These are phyloP conservation scores for Rhincodon typus DNA, from an alignment of 2,797 vertebrate species.

Conservation along the genomic window DNA sequence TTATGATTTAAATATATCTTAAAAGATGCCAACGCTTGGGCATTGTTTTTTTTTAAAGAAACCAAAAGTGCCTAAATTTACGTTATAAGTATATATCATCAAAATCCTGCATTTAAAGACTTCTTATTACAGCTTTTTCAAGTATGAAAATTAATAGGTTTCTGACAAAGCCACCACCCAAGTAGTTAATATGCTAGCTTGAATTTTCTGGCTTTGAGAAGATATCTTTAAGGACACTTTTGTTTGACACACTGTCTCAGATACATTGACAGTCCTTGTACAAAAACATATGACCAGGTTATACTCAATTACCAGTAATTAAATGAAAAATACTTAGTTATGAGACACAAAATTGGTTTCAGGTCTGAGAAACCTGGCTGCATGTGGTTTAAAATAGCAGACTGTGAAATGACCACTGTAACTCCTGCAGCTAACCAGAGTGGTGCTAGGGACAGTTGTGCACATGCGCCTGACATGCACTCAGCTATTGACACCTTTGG, in stretches of 20 bases:
- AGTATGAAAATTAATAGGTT: not conserved
- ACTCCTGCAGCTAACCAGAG: not conserved
- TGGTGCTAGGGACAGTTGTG: not conserved
- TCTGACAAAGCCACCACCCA: not conserved
- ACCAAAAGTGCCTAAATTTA: not conserved
- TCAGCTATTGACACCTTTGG: not conserved
- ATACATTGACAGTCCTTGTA: not conserved
- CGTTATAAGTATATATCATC: not conserved
- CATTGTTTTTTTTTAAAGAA: not conserved
- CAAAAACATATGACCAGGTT: not conserved
- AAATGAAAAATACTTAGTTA: constrained; percentile 9
- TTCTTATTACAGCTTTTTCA: not conserved
- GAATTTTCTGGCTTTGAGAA: not conserved
- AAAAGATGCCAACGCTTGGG: not conserved
- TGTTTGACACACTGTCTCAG: not conserved
- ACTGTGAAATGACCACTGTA: not conserved
- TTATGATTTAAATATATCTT: not conserved
- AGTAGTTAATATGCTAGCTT: not conserved
- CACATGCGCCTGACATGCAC: too few species aligned
- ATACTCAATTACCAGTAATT: not conserved
- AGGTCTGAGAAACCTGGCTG: not conserved
- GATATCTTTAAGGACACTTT: not conserved
- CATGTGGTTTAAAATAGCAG: not conserved
- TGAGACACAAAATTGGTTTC: not conserved
- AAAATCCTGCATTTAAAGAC: constrained; percentile 5